Conservation (phyloP, 2,888 invertebrate species). For the Melanophora roralis region DNA sequence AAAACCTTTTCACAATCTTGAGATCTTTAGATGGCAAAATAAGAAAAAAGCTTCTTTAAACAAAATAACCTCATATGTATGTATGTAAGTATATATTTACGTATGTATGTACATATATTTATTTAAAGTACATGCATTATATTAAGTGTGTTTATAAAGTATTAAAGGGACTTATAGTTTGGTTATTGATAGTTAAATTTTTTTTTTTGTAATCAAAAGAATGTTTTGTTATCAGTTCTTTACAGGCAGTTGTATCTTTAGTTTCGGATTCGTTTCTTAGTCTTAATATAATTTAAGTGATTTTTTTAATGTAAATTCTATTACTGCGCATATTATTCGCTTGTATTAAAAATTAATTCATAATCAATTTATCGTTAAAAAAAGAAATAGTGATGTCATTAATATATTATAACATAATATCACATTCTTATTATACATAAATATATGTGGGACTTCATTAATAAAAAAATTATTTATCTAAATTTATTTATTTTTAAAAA, state of each 20-base stretch:
- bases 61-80: background rate
- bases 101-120: too few species aligned
- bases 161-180: background rate
- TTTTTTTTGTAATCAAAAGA: too few species aligned
- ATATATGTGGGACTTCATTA: conserved; percentile 40
- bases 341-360: too few species aligned
- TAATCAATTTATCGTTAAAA: background rate
- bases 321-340: too few species aligned
- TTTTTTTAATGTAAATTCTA: too few species aligned
- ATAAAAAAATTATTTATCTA: conserved; percentile 34
- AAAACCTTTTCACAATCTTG: conserved; percentile 19
- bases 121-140: too few species aligned
- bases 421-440: conserved; percentile 63
- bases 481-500: conserved; percentile 18
- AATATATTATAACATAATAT: conserved; percentile 66
- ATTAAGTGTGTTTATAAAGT: background rate
- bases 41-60: conserved; percentile 13
- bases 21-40: conserved; percentile 13
- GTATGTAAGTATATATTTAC: background rate
- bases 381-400: conserved; percentile 61
- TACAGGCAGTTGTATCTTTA: background rate
- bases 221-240: too few species aligned
- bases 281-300: too few species aligned
- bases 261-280: background rate
- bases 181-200: background rate